phyloP scores from a whole-genome alignment of 2,797 vertebrate genomes.

The Sebastes aleutianus region DNA sequence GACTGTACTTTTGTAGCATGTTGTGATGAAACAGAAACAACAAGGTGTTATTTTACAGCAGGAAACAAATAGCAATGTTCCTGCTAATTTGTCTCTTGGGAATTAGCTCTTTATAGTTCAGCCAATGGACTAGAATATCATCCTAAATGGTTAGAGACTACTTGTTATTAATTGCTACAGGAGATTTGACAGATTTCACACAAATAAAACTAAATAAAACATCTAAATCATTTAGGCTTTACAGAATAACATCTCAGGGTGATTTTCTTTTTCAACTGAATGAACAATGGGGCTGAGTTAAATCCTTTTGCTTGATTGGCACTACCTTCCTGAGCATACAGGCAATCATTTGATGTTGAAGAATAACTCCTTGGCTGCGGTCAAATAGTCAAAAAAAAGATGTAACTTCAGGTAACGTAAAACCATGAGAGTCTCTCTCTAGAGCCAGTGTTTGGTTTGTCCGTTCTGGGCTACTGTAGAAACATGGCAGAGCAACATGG shows the following conservation, averaged over 20 bases:
- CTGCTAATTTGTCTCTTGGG: background rate
- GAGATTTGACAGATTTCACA: background rate
- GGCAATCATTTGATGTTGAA: background rate
- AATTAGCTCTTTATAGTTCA: background rate
- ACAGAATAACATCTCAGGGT: background rate
- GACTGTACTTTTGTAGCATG: background rate
- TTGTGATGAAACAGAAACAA: background rate
- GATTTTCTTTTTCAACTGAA: background rate
- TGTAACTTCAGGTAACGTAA: no score
- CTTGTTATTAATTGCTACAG: background rate
- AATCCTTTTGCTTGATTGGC: background rate
- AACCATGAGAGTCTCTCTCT: no score
- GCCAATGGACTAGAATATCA: background rate
- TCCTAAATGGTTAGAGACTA: background rate
- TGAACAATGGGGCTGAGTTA: background rate
- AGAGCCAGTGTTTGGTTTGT: no score
- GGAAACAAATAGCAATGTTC: background rate
- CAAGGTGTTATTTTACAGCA: background rate
- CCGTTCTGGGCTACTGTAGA: no score
- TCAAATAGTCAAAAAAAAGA: no score
- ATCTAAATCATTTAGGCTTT: background rate
- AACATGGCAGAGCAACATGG: no score
- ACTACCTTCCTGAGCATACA: background rate
- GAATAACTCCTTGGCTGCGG: background rate
- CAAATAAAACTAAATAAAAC: background rate